phyloP scores from a whole-genome alignment of 2,888 invertebrate species.

The Corbicula japonica region DNA sequence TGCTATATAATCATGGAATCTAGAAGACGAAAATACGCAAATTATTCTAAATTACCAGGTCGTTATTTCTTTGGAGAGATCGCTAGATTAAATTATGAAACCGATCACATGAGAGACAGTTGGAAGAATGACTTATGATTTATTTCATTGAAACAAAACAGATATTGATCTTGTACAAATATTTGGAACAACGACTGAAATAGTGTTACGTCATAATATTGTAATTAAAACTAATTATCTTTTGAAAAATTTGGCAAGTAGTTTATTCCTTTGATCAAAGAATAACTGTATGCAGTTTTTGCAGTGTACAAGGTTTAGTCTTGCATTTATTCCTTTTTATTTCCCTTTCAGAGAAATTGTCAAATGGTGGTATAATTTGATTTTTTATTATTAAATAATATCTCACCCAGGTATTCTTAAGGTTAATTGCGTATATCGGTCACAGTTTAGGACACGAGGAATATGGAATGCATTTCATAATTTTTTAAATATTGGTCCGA shows the following conservation, averaged over 20 bases:
- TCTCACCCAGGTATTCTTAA: too few relatives aligned
- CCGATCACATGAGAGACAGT: slow-evolving; percentile 43
- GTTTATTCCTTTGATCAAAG: slow-evolving; percentile 6
- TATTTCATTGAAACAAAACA: slow-evolving; percentile 52
- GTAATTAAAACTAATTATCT: slow-evolving; percentile 28
- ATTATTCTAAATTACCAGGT: slow-evolving; percentile 61
- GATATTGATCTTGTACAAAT: slow-evolving; percentile 50
- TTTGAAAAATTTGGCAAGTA: slow-evolving; percentile 28
- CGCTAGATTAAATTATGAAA: slow-evolving; percentile 60
- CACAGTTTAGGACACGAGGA: too few relatives aligned
- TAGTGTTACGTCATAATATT: slow-evolving; percentile 43
- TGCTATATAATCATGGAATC: slow-evolving; percentile 47
- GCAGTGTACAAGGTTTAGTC: too few relatives aligned
- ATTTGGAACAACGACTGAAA: slow-evolving; percentile 30
- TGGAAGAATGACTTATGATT: slow-evolving; percentile 55
- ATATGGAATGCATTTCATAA: too few relatives aligned
- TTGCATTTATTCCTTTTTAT: too few relatives aligned
- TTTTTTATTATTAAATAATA: too few relatives aligned
- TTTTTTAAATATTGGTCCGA: too few relatives aligned
- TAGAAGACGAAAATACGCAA: slow-evolving; percentile 53
- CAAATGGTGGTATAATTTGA: too few relatives aligned
- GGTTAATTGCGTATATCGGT: too few relatives aligned
- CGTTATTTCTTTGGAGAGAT: slow-evolving; percentile 56
- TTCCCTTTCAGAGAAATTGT: too few relatives aligned
- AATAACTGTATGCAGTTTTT: too few relatives aligned